Evolutionary conservation across 2,797 vertebrate genomes (phyloP).

Genomic region (Euthynnus affinis): DNA sequence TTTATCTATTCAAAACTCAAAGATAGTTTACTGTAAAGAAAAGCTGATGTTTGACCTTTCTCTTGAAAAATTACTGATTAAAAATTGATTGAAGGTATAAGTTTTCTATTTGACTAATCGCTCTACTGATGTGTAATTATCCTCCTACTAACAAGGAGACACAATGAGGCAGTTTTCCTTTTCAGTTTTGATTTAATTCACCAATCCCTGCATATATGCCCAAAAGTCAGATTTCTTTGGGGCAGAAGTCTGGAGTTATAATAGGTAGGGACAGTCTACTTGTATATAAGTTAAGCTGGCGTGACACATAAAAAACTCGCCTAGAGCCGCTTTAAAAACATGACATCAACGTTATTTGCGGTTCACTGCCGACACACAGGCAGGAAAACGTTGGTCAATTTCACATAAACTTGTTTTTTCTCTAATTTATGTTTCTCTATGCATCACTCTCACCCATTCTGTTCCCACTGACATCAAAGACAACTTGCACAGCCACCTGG

Average conservation of each 20-base stretch:
- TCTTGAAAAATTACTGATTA: too few species aligned
- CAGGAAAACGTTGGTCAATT: conserved; percentile 36
- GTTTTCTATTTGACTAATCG: too few species aligned
- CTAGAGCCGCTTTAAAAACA: conserved; percentile 4
- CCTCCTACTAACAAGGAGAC: background rate
- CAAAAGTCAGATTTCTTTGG: background rate
- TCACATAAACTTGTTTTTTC: conserved; percentile 34
- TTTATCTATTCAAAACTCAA: too few species aligned
- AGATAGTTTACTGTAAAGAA: too few species aligned
- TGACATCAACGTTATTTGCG: background rate
- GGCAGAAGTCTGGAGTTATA: background rate
- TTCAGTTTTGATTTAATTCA: conserved; percentile 8
- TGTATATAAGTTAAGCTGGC: background rate
- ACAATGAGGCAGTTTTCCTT: background rate
- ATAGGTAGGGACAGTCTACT: background rate
- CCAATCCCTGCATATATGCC: background rate
- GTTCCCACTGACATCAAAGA: conserved; percentile 35
- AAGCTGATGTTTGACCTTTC: too few species aligned
- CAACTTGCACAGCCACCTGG: background rate
- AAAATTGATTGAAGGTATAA: too few species aligned
- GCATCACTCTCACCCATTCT: conserved; percentile 28
- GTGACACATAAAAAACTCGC: background rate
- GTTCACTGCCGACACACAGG: background rate
- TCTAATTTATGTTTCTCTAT: conserved; percentile 12
- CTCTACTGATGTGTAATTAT: background rate